A percentile compares a stretch with the other conserved stretches of the same genome.
These are phyloP conservation scores for Heteromurus nitidus DNA, from an alignment of 2,888 invertebrate species.

Conservation along the genomic window DNA sequence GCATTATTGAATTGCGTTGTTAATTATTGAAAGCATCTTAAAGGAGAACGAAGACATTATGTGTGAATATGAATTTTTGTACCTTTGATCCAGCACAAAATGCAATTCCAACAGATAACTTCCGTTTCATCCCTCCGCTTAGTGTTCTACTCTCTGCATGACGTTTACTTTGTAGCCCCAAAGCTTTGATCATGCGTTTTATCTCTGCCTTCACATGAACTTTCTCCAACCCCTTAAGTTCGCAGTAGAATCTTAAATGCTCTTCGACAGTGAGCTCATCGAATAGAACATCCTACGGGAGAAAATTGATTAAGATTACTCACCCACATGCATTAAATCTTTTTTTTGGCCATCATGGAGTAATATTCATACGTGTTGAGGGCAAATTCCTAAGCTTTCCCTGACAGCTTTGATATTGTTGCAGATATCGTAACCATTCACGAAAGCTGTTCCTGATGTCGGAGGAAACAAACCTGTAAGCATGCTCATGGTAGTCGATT, in stretches of 20 bases:
- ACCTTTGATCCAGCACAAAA: constrained; percentile 81
- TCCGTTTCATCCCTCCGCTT: constrained; percentile 96
- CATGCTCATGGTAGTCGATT: constrained; percentile 84
- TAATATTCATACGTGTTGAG: constrained; percentile 85
- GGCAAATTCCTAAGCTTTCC: constrained; percentile 89
- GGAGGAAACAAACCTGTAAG: constrained; percentile 76
- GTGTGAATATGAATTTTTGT: too few relatives aligned
- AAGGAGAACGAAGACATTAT: background rate
- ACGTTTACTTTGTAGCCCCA: constrained; percentile 82
- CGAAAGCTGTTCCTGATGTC: constrained; percentile 82
- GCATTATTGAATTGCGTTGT: background rate
- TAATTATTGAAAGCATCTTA: background rate
- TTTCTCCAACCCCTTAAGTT: constrained; percentile 81
- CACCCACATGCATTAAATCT: too few relatives aligned
- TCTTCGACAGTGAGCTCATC: constrained; percentile 87
- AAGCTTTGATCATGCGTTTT: constrained; percentile 79
- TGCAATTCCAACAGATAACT: constrained; percentile 90
- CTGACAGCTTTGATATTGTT: constrained; percentile 82
- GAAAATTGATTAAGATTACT: constrained; percentile 77
- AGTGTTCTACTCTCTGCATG: constrained; percentile 80
- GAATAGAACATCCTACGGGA: constrained; percentile 87
- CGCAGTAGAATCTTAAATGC: constrained; percentile 88
- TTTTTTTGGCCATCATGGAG: too few relatives aligned
- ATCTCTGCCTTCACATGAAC: constrained; percentile 78
- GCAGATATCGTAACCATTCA: constrained; percentile 84